These are phyloP conservation scores for Heteronetta atricapilla DNA, from an alignment of 2,113 vertebrate genomes.

Conservation along the genomic window DNA sequence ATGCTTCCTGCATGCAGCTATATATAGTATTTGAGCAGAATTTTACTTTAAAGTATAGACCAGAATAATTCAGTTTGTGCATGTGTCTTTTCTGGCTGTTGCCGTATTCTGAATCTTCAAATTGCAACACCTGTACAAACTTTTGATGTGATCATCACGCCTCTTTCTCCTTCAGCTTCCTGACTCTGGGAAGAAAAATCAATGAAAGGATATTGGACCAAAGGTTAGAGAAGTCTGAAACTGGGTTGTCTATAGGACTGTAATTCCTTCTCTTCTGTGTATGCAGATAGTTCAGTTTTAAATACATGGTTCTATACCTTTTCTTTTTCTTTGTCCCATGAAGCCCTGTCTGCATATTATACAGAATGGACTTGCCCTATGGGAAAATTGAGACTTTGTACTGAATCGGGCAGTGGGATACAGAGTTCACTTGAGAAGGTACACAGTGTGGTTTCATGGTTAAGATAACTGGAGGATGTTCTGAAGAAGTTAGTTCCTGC, in stretches of 20 bases:
- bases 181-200: background rate
- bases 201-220: background rate
- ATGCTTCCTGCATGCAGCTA: background rate
- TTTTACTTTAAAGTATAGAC: background rate
- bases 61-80: background rate
- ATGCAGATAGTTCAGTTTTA: background rate
- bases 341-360: background rate
- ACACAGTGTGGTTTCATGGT: background rate
- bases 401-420: background rate
- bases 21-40: background rate
- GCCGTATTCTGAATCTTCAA: background rate
- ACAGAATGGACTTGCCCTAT: background rate
- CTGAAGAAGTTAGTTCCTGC: background rate
- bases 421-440: background rate
- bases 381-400: background rate
- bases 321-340: background rate
- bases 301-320: background rate
- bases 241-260: background rate
- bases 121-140: background rate
- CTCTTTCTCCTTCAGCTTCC: background rate
- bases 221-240: background rate
- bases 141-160: background rate
- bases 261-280: background rate
- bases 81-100: background rate
- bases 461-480: background rate